A percentile compares a stretch with the other conserved stretches of the same genome.
Evolutionary conservation across 2,113 vertebrate species (phyloP).

Genomic region (Stigmatopora argus): DNA sequence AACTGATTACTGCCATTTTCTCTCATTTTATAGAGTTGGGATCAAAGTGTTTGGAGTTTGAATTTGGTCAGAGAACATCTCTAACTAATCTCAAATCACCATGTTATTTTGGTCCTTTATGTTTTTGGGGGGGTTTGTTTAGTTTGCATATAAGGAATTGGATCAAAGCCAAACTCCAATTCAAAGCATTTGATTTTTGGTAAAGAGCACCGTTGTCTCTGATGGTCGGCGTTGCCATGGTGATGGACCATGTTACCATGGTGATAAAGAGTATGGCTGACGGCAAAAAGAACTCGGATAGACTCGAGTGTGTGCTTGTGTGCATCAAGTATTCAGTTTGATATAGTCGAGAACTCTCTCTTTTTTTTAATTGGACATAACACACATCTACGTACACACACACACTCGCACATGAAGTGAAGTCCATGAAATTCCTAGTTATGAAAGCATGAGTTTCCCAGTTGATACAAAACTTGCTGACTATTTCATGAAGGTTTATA

Average conservation of each 20-base stretch:
- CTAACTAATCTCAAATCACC: no score
- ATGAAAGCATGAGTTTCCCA: no score
- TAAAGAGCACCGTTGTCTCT: background rate
- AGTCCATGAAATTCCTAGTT: no score
- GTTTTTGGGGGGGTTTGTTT: no score
- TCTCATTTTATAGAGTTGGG: no score
- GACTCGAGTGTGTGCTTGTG: slow-evolving; percentile 9
- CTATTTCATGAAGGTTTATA: background rate
- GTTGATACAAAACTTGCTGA: no score
- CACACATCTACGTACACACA: background rate
- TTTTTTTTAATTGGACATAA: background rate
- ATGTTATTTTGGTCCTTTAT: no score
- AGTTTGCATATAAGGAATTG: background rate
- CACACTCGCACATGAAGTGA: background rate
- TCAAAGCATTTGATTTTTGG: background rate
- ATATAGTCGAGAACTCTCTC: no score
- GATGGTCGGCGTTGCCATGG: slow-evolving; percentile 34
- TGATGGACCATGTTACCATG: slow-evolving; percentile 31
- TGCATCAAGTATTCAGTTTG: background rate
- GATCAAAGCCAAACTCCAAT: background rate
- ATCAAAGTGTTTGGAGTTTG: no score
- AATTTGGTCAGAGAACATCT: no score
- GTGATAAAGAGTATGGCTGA: slow-evolving; percentile 28
- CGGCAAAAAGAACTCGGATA: slow-evolving; percentile 22
- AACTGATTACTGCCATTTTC: no score